A percentile compares a stretch with the other conserved stretches of the same genome.
Conservation (phyloP, 2,113 vertebrate species). For the Equus przewalskii region DNA sequence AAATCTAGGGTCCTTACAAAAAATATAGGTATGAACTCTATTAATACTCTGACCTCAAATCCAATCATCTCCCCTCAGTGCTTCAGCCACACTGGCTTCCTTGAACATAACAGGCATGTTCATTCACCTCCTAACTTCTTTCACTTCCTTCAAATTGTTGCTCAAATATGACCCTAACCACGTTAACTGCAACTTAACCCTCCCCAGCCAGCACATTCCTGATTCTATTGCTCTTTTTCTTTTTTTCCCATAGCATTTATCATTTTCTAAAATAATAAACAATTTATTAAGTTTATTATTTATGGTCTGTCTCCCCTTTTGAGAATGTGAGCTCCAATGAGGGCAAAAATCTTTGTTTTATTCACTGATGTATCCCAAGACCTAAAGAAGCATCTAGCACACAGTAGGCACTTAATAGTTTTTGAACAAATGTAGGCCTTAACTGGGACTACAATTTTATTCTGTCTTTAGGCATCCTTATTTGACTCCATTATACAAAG, state of each 20-base stretch:
- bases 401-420: neutral
- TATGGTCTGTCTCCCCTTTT: neutral
- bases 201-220: neutral
- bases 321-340: neutral
- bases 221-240: neutral
- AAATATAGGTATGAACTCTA: neutral
- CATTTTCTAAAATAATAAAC: conserved; percentile 8
- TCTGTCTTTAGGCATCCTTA: neutral
- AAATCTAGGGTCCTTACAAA: neutral
- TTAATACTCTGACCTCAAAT: neutral
- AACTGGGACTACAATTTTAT: neutral
- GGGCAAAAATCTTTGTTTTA: neutral
- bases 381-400: neutral
- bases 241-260: neutral
- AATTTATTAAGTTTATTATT: neutral
- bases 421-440: neutral
- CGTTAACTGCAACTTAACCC: neutral
- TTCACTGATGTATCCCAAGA: neutral
- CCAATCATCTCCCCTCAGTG: neutral
- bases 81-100: neutral
- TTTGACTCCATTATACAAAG: neutral
- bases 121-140: no score
- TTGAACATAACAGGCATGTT: neutral
- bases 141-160: neutral
- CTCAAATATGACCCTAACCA: neutral